These are phyloP conservation scores for Dipodomys stephensi DNA, from an alignment of 2,113 vertebrate species.

Conservation along the genomic window DNA sequence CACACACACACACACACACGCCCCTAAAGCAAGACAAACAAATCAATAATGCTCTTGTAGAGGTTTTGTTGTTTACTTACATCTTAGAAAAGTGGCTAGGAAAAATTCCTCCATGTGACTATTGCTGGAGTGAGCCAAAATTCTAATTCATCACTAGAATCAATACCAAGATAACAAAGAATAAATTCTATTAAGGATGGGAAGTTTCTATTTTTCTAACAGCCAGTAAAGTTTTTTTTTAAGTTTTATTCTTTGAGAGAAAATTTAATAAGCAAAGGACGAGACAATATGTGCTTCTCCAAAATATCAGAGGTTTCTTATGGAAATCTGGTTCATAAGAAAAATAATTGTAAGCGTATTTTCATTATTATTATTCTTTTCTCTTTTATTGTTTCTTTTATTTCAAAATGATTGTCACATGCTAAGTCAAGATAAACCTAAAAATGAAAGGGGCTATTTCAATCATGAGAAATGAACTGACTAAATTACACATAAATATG, in stretches of 20 bases:
- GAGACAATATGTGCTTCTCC: conserved; percentile 42
- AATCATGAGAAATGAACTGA: conserved; percentile 72
- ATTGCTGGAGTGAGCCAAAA: not conserved
- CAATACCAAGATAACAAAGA: conserved; percentile 30
- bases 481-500: conserved; percentile 73
- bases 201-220: conserved; percentile 62
- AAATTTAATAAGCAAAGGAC: conserved; percentile 69
- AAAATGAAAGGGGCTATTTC: conserved; percentile 69
- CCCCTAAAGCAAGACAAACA: not conserved
- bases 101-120: not conserved
- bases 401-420: conserved; percentile 63
- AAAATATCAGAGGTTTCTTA: conserved; percentile 63
- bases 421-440: conserved; percentile 71
- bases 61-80: not conserved
- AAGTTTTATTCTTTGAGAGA: conserved; percentile 29
- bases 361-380: conserved; percentile 41
- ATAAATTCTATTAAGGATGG: conserved; percentile 33
- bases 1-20: not conserved
- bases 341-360: conserved; percentile 61
- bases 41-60: not conserved
- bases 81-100: not conserved
- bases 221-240: conserved; percentile 18
- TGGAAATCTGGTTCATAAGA: conserved; percentile 62
- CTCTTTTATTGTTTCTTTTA: conserved; percentile 61
- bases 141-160: conserved; percentile 37